phyloP scores from a whole-genome alignment of 2,797 vertebrate genomes.

The Adelosebastes latens region DNA sequence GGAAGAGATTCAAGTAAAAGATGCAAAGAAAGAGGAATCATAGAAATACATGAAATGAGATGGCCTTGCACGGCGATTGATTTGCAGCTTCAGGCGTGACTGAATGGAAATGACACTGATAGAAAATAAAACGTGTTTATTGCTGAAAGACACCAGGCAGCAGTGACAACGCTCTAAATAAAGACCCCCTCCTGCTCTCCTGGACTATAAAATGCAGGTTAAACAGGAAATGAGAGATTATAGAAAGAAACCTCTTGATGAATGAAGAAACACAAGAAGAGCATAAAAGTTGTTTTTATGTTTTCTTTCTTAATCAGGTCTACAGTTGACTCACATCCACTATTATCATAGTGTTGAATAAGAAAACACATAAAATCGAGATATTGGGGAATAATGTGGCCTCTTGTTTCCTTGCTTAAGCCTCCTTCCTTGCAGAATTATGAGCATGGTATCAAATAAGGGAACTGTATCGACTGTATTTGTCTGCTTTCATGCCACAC shows the following conservation, averaged over 20 bases:
- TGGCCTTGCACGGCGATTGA: not conserved
- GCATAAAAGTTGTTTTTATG: not conserved
- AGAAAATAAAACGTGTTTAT: not conserved
- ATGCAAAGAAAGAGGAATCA: not conserved
- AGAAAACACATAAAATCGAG: not conserved
- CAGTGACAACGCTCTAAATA: not conserved
- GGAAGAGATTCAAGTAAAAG: not conserved
- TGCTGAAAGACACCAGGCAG: not conserved
- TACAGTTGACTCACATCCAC: no score
- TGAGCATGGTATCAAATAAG: not conserved
- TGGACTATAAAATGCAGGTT: not conserved
- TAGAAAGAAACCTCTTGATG: not conserved
- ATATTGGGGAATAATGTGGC: not conserved
- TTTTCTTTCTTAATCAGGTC: not conserved
- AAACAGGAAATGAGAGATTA: not conserved
- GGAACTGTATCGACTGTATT: not conserved
- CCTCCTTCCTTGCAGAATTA: not conserved
- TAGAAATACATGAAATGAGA: not conserved
- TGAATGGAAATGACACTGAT: not conserved
- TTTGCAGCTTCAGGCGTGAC: not conserved
- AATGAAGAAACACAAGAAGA: not conserved
- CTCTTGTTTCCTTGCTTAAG: not conserved
- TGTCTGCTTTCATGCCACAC: not conserved
- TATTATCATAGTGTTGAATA: not conserved
- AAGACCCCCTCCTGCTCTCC: not conserved